A percentile compares a stretch with the other conserved stretches of the same genome.
phyloP scores from a whole-genome alignment of 2,113 vertebrate genomes.

The Hydrochoerus hydrochaeris region DNA sequence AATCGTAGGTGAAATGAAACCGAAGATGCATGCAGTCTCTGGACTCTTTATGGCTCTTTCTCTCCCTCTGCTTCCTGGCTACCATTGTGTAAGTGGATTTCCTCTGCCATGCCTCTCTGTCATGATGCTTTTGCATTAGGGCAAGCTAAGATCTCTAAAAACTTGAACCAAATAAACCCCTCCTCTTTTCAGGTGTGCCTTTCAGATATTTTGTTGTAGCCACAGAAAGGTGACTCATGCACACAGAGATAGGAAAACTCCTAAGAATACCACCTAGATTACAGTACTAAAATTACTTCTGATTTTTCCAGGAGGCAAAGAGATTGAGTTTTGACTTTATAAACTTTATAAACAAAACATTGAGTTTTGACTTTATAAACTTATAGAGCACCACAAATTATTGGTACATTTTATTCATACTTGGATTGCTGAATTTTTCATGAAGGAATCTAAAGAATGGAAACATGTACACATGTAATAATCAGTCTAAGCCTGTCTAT shows the following conservation, averaged over 20 bases:
- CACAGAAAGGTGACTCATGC: not conserved
- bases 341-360: too few species aligned
- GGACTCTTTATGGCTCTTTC: not conserved
- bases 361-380: not conserved
- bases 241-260: not conserved
- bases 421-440: not conserved
- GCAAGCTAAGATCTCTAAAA: not conserved
- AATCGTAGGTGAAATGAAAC: not conserved
- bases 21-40: not conserved
- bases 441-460: not conserved
- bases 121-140: not conserved
- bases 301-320: not conserved
- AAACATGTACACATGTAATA: not conserved
- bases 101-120: not conserved
- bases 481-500: not conserved
- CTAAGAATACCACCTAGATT: not conserved
- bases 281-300: not conserved
- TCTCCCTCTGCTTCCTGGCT: not conserved
- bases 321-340: not conserved
- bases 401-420: not conserved
- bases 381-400: not conserved
- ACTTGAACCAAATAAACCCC: not conserved
- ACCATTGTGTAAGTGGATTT: not conserved
- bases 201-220: not conserved
- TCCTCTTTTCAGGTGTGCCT: not conserved